phyloP scores from a whole-genome alignment of 1,140 invertebrate species.

The Bombus huntii region DNA sequence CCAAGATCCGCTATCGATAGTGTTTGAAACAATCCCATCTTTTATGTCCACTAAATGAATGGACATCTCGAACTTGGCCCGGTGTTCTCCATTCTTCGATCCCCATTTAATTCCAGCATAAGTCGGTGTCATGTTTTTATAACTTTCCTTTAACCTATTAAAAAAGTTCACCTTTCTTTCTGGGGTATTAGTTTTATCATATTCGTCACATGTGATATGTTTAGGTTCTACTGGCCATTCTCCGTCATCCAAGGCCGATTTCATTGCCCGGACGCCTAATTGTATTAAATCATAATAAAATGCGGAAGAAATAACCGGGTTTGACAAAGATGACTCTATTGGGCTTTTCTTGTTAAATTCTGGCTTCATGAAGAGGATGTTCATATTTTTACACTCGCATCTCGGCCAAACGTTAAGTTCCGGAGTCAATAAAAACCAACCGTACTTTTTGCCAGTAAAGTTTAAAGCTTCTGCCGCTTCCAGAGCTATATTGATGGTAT shows the following conservation, averaged over 20 bases:
- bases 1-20: slow-evolving; percentile 71
- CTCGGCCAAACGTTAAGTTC: slow-evolving; percentile 79
- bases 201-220: slow-evolving; percentile 90
- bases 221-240: slow-evolving; percentile 87
- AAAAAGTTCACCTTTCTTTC: slow-evolving; percentile 85
- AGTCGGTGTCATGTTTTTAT: slow-evolving; percentile 64
- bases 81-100: slow-evolving; percentile 73
- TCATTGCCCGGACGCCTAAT: slow-evolving; percentile 88
- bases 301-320: slow-evolving; percentile 84
- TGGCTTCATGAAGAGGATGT: slow-evolving; percentile 73
- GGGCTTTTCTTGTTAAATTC: background rate
- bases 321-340: slow-evolving; percentile 46
- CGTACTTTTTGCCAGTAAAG: slow-evolving; percentile 82
- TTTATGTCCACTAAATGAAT: slow-evolving; percentile 71
- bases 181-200: slow-evolving; percentile 88
- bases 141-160: slow-evolving; percentile 78
- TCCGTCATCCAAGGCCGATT: slow-evolving; percentile 86
- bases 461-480: slow-evolving; percentile 78
- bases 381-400: slow-evolving; percentile 75
- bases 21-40: slow-evolving; percentile 60
- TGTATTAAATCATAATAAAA: slow-evolving; percentile 94
- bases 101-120: slow-evolving; percentile 77
- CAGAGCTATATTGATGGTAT: slow-evolving; percentile 88
- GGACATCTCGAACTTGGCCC: slow-evolving; percentile 70
- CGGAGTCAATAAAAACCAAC: slow-evolving; percentile 85